Conservation (phyloP, 2,797 vertebrate genomes). For the Scarus forsteni region DNA sequence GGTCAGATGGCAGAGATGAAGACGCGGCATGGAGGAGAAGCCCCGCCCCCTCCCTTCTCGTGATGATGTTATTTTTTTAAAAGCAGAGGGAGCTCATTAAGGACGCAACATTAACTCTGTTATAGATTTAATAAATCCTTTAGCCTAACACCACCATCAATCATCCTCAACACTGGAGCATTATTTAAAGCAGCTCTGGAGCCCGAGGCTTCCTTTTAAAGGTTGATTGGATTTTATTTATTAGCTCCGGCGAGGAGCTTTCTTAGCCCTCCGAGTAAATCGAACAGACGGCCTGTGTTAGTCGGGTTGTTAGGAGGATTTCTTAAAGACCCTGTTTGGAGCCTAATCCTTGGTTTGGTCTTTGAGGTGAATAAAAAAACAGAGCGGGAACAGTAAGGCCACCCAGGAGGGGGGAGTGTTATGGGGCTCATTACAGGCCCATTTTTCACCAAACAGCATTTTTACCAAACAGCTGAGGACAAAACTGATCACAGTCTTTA, state of each 20-base stretch:
- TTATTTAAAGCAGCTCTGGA: constrained; percentile 49
- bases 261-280: constrained; percentile 1
- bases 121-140: constrained; percentile 62
- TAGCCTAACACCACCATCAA: constrained; percentile 49
- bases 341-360: not conserved
- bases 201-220: constrained; percentile 31
- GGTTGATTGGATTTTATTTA: constrained; percentile 62
- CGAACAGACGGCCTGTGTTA: constrained; percentile 8
- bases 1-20: constrained; percentile 31
- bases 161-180: constrained; percentile 35
- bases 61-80: constrained; percentile 33
- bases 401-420: too few relatives aligned
- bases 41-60: not conserved
- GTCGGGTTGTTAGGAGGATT: not conserved
- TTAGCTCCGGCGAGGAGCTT: constrained; percentile 24
- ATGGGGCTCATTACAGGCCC: too few relatives aligned
- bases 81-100: constrained; percentile 53
- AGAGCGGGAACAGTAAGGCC: too few relatives aligned
- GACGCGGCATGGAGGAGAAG: not conserved
- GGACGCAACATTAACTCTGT: constrained; percentile 59
- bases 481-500: too few relatives aligned
- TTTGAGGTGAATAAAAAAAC: not conserved
- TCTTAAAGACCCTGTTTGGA: not conserved
- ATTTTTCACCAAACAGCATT: too few relatives aligned
- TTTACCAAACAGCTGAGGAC: too few relatives aligned